Conservation (phyloP, 1,140 invertebrate species). For the Bilobella aurantiaca region DNA sequence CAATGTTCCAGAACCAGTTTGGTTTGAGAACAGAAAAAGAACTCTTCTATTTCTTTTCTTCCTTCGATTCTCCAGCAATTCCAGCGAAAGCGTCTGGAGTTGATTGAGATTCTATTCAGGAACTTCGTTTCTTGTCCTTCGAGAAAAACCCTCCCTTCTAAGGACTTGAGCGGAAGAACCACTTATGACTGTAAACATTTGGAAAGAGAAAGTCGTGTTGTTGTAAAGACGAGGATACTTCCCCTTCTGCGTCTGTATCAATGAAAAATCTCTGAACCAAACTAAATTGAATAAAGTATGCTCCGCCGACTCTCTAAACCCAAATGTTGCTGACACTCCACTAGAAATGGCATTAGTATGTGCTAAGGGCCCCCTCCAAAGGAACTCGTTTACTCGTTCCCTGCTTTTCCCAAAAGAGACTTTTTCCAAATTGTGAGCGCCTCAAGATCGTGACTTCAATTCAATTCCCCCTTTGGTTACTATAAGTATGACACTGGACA, state of each 20-base stretch:
- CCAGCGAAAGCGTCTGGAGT: too few relatives aligned
- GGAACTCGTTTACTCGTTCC: constrained; percentile 5
- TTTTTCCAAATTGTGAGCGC: too few relatives aligned
- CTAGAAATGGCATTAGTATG: constrained; percentile 3
- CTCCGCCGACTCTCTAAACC: neutral
- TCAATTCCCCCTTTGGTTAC: too few relatives aligned
- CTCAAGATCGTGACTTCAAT: too few relatives aligned
- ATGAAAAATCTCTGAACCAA: constrained; percentile 2
- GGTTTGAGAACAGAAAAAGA: too few relatives aligned
- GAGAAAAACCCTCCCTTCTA: neutral
- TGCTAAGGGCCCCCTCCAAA: neutral
- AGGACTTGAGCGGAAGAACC: neutral
- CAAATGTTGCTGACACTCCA: neutral
- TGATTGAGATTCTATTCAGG: neutral
- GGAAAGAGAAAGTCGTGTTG: neutral
- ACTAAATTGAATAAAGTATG: constrained; percentile 7
- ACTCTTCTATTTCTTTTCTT: too few relatives aligned
- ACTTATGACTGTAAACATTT: constrained; percentile 2
- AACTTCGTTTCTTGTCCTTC: neutral
- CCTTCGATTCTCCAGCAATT: too few relatives aligned
- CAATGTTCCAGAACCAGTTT: too few relatives aligned
- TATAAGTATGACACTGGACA: too few relatives aligned
- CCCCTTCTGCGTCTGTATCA: neutral
- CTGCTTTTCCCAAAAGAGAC: too few relatives aligned
- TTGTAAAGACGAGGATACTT: neutral